Conservation (phyloP, 2,888 invertebrate genomes). For the Cosmia trapezina region DNA sequence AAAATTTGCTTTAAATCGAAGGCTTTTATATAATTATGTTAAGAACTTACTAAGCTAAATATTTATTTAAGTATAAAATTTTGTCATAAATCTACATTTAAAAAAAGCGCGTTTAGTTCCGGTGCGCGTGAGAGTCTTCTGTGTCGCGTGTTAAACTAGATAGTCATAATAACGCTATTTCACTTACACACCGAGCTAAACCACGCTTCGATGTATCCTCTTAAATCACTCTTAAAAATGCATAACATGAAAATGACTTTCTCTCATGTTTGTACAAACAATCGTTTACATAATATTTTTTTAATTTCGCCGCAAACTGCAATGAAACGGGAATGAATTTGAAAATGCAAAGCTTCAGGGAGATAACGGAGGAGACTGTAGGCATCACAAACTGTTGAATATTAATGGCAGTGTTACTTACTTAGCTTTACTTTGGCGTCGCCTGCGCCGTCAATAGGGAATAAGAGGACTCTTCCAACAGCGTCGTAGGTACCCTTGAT, state of each 20-base stretch:
- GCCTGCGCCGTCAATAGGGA: conserved; percentile 86
- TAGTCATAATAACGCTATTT: too few relatives aligned
- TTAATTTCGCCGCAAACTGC: conserved; percentile 36
- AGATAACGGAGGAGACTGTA: conserved; percentile 36
- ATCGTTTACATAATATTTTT: conserved; percentile 33
- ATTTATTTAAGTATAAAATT: too few relatives aligned
- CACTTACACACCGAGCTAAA: too few relatives aligned
- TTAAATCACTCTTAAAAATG: conserved; percentile 35
- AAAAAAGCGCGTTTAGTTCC: too few relatives aligned
- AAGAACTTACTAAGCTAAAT: too few relatives aligned
- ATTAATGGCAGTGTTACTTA: conserved; percentile 70
- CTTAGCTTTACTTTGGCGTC: conserved; percentile 85
- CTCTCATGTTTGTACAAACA: conserved; percentile 20
- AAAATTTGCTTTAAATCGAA: too few relatives aligned
- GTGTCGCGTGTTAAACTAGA: too few relatives aligned
- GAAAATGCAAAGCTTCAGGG: conserved; percentile 45
- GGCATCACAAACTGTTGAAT: conserved; percentile 44
- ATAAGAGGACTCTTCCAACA: conserved; percentile 80
- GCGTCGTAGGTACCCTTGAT: conserved; percentile 85
- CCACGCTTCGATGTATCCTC: neutral
- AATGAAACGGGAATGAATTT: conserved; percentile 36
- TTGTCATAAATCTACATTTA: too few relatives aligned
- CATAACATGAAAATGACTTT: conserved; percentile 23
- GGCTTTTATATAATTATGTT: too few relatives aligned
- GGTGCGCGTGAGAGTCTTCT: too few relatives aligned